Percentiles rank a stretch among this genome's conserved stretches.
phyloP scores from a whole-genome alignment of 1,140 invertebrate species.

The Papilio glaucus region DNA sequence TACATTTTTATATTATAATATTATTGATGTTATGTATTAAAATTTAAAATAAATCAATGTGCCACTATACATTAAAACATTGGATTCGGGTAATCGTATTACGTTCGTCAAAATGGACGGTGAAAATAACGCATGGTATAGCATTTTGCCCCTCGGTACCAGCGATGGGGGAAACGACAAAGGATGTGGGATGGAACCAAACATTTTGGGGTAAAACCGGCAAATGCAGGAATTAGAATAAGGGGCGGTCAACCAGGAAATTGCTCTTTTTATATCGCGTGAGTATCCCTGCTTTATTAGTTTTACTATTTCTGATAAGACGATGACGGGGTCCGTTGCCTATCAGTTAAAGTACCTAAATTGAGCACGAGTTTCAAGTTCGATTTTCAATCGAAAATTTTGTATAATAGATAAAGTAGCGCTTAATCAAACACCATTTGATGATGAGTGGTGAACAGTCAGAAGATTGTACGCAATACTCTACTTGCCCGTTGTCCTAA shows the following conservation, averaged over 20 bases:
- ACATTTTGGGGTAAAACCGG: slow-evolving; percentile 54
- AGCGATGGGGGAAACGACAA: slow-evolving; percentile 44
- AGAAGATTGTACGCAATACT: too few relatives aligned
- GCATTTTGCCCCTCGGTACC: slow-evolving; percentile 41
- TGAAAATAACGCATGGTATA: slow-evolving; percentile 14
- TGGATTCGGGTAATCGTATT: not conserved
- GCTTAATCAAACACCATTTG: too few relatives aligned
- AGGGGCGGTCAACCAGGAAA: slow-evolving; percentile 55
- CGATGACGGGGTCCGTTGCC: too few relatives aligned
- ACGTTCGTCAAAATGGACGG: not conserved
- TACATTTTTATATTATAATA: too few relatives aligned
- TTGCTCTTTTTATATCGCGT: slow-evolving; percentile 46
- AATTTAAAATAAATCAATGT: too few relatives aligned
- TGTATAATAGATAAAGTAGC: too few relatives aligned
- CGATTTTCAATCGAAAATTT: too few relatives aligned
- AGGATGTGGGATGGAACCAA: slow-evolving; percentile 50
- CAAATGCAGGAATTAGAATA: slow-evolving; percentile 47
- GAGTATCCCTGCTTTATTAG: not conserved
- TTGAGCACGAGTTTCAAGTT: not conserved
- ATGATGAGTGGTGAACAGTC: too few relatives aligned
- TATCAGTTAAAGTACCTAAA: too few relatives aligned
- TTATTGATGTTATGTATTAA: too few relatives aligned
- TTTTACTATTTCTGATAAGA: not conserved
- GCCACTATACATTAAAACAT: too few relatives aligned
- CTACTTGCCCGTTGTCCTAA: too few relatives aligned